Base-by-base conservation (phyloP, 2,113 vertebrate genomes). In the Phyllostomus discolor region DNA sequence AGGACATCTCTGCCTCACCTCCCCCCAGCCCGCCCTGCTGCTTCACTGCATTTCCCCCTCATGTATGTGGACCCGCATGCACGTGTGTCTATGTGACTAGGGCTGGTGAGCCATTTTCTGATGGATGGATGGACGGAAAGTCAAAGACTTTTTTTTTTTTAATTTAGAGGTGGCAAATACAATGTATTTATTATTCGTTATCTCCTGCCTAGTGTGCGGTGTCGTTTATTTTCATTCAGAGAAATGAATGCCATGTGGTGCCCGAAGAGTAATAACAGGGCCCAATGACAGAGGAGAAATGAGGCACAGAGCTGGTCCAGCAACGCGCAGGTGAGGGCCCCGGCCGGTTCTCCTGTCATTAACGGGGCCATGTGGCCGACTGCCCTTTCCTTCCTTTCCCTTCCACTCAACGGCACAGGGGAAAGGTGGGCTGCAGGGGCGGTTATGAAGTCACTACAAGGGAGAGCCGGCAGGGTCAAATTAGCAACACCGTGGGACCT, bases 161-260 rank as follows among this genome's bases (percentile, higher is more conserved):
- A 64, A 64, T 64, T 64, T 82, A 95, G 98, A 98, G 96, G 97
- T 98, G 95, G 97, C 97, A 97, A 98, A 98, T 98, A 98, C 98
- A 98, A 98, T 84, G 95, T 98, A 97, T 98, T 98, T 98, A 98
- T 98, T 98, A 98, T 98, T 97, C 98, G 98, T 98, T 99, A 98
- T 98, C 98, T 98, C 96, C 96, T 97, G 95, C 97, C 96, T 98
- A 81, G 97, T 90, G 88, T 96, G 86, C 96, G 95, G 88, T 96
- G 92, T 98, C 98, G 97, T 99, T 99, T 98, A 97, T 99, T 99
- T 98, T 98, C 98, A 98, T 98, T 98, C 98, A 98, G 97, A 97
- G 97, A 98, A 98, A 98, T 97, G 97, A 98, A 98, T 95, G 90
- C 97, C 88, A 79, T 92, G 97, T 76, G 97, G 95, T 96, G 81